phyloP scores from a whole-genome alignment of 92 coral and sea anemone species.

The Hydrozoanthus gracilis region DNA sequence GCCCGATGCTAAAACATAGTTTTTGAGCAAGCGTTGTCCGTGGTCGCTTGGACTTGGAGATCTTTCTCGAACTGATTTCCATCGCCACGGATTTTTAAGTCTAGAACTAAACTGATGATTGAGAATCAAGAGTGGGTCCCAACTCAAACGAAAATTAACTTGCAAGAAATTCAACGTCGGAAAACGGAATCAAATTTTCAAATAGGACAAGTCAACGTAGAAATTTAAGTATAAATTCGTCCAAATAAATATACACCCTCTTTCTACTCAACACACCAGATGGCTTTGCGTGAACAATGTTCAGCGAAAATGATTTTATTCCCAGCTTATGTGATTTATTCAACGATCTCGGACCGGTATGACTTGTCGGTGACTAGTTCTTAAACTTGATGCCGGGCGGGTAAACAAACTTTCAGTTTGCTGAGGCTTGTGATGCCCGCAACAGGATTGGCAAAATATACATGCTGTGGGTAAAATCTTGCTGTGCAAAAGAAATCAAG shows the following conservation, averaged over 20 bases:
- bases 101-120: background rate
- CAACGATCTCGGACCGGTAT: slow-evolving; percentile 6
- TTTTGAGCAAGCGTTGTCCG: slow-evolving; percentile 64
- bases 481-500: too few species aligned
- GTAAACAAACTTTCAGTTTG: too few species aligned
- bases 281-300: background rate
- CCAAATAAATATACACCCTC: background rate
- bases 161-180: too few species aligned
- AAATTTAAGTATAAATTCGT: background rate
- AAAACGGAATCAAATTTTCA: too few species aligned
- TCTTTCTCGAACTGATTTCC: background rate
- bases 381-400: background rate
- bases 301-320: background rate
- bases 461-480: too few species aligned
- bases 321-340: background rate
- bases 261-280: background rate
- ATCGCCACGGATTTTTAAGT: background rate
- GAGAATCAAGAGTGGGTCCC: background rate
- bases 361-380: slow-evolving; percentile 18
- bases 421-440: too few species aligned
- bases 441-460: too few species aligned
- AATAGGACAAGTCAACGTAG: too few species aligned
- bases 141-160: background rate
- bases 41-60: slow-evolving; percentile 53
- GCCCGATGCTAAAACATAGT: slow-evolving; percentile 72